Percentiles rank a stretch among this genome's conserved stretches.
Evolutionary conservation across 2,113 vertebrate genomes (phyloP).

Genomic region (Oceanites oceanicus): DNA sequence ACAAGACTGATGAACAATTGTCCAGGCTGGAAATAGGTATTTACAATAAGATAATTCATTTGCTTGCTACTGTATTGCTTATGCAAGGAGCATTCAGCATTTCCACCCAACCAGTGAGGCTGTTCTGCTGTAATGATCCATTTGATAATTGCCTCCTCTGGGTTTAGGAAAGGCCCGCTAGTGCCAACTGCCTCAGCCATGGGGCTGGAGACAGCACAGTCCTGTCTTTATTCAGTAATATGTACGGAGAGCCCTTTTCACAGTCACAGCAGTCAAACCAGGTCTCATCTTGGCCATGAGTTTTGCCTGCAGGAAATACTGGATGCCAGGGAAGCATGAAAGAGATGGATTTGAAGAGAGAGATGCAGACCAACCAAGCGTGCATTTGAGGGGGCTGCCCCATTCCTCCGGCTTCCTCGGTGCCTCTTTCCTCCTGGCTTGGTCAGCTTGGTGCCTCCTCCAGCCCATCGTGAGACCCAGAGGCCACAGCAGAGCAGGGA

Average conservation of each 20-base stretch:
- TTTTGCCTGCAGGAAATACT: neutral
- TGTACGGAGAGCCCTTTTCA: neutral
- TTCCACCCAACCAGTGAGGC: neutral
- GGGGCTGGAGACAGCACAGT: neutral
- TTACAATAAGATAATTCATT: neutral
- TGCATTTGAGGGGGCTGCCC: neutral
- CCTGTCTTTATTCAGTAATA: neutral
- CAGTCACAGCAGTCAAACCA: neutral
- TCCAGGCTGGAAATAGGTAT: neutral
- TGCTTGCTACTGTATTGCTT: neutral
- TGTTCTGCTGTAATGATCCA: neutral
- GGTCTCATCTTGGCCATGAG: neutral
- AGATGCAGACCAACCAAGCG: rapidly evolving
- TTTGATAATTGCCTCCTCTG: neutral
- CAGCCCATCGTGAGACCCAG: neutral
- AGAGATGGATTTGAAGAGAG: neutral
- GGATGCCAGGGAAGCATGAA: neutral
- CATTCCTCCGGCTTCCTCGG: neutral
- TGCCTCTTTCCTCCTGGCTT: neutral
- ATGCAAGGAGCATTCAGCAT: neutral
- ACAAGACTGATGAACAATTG: neutral
- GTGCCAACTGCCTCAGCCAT: rapidly evolving
- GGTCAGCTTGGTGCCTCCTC: neutral
- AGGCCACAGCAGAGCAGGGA: neutral
- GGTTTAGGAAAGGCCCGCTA: neutral